Evolutionary conservation across 2,797 vertebrate species (phyloP), one percentile per base, ranked within the genome.

Genomic region (Myiotriccus ornatus): DNA sequence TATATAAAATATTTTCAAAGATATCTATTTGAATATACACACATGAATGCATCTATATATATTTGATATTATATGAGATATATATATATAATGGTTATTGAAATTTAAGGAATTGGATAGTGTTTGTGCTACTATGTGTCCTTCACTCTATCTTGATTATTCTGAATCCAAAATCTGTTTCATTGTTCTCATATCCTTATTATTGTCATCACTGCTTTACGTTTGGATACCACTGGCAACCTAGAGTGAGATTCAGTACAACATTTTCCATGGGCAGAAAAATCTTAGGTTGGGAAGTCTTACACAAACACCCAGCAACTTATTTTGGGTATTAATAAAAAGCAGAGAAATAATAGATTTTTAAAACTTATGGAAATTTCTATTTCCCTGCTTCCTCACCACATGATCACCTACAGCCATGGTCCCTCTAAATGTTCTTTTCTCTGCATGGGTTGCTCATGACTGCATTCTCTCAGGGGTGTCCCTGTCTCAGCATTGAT

Each of bases 381-480:
- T 56, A 1, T 53, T 21, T 86, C 23, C 6, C 13, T 7, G 14
- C 6, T 60, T 63, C 23, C 24, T 15, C 13, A 35, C 2, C 10
- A n/a, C 34, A 3, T 25, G 63, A 23, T n/a, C 19, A 59, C 20
- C 35, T 20, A 35, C 20, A 83, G 27, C 17, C 5, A 7, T 14
- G 19, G 27, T 59, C 14, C 21, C 21, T 69, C n/a, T 23, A 13
- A 30, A 11, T 14, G 21, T 44, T 47, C 41, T 28, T 82, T 25
- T 23, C 10, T 20, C 2, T 2, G 10, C 22, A 35, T 14, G 6
- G 16, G 5, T 53, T 32, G 13, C 12, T 37, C 19, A 17, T 0
- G 6, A 34, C 27, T 27, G 4, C 20, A 43, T n/a, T 25, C 18
- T 23, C 12, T 63, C 1, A 0, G 12, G 12, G 1, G 1, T 43